Evolutionary conservation across 2,888 invertebrate genomes (phyloP), one percentile per base, ranked within the genome.

Genomic region (Epiblema foenella): DNA sequence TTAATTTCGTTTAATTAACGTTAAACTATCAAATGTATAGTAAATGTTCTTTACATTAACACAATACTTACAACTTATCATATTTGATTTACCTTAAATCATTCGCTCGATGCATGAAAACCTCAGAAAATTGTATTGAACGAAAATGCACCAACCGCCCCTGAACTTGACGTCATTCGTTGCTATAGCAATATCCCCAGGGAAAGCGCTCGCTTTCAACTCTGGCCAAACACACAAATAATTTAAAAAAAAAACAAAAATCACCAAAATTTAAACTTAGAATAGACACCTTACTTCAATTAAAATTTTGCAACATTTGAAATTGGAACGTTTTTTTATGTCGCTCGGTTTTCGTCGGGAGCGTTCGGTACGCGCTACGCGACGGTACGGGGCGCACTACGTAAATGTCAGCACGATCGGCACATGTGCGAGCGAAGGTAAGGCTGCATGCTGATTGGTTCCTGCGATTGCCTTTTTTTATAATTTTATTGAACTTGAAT

Each of bases 101-200:
- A 54, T 54, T 56, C 15, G 17, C 37, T 56, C 39, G 52, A 33
- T 52, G 66, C 17, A 66, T 37, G 70, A 59, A 65, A 66, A 66
- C 46, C 70, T 60, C 66, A 58, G 51, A 65, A 57, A 66, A 64
- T 69, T 66, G 70, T 91, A 92, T 91, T 83, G 91, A 93, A 86
- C 91, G 87, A 87, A 64, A 64, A 90, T 93, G 92, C 93, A 93
- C 90, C 88, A 90, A 84, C 83, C 89, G 90, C 85, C 91, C 91
- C 82, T 93, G 93, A 93, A 93, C 93, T 93, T 93, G 91, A 88
- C 89, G 92, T 88, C 87, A 88, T 85, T 77, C 83, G 87, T 90
- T 90, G 88, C 90, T 90, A 89, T 89, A 90, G 90, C 85, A 88
- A 89, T 88, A 77, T 85, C 75, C 85, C 86, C 85, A 82, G 89